These are phyloP conservation scores for Autographa pulchrina DNA, from an alignment of 2,888 invertebrate species.

Conservation along the genomic window DNA sequence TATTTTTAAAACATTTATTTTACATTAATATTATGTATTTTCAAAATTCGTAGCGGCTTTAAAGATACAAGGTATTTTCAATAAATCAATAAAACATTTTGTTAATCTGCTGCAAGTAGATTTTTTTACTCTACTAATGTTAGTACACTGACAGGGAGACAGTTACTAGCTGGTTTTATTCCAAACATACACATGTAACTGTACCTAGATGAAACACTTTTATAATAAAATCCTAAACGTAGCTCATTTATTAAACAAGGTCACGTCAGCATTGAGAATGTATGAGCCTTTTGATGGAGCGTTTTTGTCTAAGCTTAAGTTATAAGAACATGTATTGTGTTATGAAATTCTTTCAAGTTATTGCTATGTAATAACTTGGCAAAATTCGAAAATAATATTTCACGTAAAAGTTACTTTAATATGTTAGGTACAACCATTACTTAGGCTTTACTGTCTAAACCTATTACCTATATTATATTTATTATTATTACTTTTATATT, in stretches of 20 bases:
- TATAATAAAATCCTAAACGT: not conserved
- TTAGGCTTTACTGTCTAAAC: not conserved
- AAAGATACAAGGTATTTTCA: too few species aligned
- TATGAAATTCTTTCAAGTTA: slow-evolving; percentile 4
- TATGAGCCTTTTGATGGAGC: slow-evolving; percentile 20
- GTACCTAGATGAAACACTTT: not conserved
- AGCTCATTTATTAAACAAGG: not conserved
- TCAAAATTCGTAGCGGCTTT: too few species aligned
- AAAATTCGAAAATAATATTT: not conserved
- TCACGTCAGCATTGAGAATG: slow-evolving; percentile 14
- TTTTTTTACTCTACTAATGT: too few species aligned
- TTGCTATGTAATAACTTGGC: not conserved
- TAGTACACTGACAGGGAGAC: too few species aligned
- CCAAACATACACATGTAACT: not conserved
- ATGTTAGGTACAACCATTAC: not conserved
- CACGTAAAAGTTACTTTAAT: not conserved
- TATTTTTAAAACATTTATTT: too few species aligned
- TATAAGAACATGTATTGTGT: not conserved
- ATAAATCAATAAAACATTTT: too few species aligned
- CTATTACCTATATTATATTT: not conserved
- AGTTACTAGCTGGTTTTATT: too few species aligned
- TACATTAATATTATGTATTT: too few species aligned
- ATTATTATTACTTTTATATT: too few species aligned
- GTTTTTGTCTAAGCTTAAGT: slow-evolving; percentile 7
- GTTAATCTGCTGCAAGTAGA: too few species aligned